Conservation (phyloP, 2,888 invertebrate species). For the Morpho helenor region DNA sequence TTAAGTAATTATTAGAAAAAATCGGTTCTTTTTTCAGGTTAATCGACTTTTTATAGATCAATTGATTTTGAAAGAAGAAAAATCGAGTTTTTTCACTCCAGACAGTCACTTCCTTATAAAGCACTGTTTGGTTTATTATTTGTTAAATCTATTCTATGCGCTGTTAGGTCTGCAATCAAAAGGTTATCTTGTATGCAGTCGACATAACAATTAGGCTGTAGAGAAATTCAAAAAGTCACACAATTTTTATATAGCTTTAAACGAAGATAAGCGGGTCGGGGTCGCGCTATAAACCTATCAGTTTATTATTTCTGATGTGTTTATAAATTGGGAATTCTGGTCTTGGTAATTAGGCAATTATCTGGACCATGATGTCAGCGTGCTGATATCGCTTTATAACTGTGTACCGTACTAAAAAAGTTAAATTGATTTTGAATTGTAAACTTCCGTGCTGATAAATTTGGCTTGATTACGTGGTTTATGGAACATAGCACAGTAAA, state of each 20-base stretch:
- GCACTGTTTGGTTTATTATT: no score
- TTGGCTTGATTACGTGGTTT: no score
- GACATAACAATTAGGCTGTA: constrained; percentile 47
- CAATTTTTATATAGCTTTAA: constrained; percentile 38
- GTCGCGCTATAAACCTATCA: constrained; percentile 19
- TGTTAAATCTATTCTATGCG: constrained; percentile 7
- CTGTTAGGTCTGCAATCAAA: constrained; percentile 33
- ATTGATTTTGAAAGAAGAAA: no score
- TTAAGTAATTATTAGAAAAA: no score
- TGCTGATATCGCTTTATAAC: constrained; percentile 1
- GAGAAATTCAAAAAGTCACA: constrained; percentile 52
- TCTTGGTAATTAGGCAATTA: constrained; percentile 18
- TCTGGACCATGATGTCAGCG: neutral
- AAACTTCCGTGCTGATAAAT: no score
- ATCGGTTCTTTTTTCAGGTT: no score
- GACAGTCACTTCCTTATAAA: no score
- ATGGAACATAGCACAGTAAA: no score
- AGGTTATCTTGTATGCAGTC: constrained; percentile 53
- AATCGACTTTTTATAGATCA: no score
- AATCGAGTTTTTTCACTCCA: no score
- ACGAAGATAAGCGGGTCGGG: constrained; percentile 34
- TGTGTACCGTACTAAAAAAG: no score
- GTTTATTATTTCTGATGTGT: constrained; percentile 22
- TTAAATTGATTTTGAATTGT: no score
- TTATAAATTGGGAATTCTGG: constrained; percentile 12